Base-by-base conservation (phyloP, 1,140 invertebrate species). In the Ostrea denselamellosa region DNA sequence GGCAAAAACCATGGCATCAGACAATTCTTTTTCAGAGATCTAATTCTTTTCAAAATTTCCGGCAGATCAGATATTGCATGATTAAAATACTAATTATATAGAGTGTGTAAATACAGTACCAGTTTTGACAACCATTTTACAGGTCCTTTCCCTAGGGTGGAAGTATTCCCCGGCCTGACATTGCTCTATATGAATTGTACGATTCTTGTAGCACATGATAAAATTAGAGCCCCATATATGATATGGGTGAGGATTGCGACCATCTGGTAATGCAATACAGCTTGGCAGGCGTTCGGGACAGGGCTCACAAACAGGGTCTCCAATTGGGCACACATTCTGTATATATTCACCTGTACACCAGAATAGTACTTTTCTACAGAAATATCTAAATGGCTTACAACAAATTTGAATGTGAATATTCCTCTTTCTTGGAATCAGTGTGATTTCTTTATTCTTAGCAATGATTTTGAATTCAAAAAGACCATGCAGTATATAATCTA, bases 331-430 rank as follows among this genome's bases (percentile, higher is more conserved):
- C n/a, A 83, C 44, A 34, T 89, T 89, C 62, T 89, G 89, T 12
- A 83, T 34, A 81, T 93, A 92, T 68, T 93, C 91, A 90, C 92
- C 92, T 93, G 85, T 25, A 81, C 8, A 83, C n/a, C 28, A 52
- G 52, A 44, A 44, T 44, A 44, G 34, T 44, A 44, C 34, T 44
- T 44, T 44, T 44, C 34, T 44, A 44, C 5, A 44, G 34, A 44
- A 44, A 44, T 44, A 44, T 44, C 34, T 44, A 44, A 44, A 2
- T 5, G 5, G 5, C 34, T 44, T 44, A 1, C 1, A 44, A 5
- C 34, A 44, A 44, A 44, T 44, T 44, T 44, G 5, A 44, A 44
- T 44, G 34, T 44, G 34, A 44, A 44, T 44, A 44, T 44, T 44
- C 34, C 34, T 44, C 34, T 44, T 44, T 44, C 34, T 5, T 44